Percentiles rank a stretch among this genome's conserved stretches.
These are phyloP conservation scores for Dicrostonyx torquatus DNA, from an alignment of 2,797 vertebrate genomes.

Conservation along the genomic window DNA sequence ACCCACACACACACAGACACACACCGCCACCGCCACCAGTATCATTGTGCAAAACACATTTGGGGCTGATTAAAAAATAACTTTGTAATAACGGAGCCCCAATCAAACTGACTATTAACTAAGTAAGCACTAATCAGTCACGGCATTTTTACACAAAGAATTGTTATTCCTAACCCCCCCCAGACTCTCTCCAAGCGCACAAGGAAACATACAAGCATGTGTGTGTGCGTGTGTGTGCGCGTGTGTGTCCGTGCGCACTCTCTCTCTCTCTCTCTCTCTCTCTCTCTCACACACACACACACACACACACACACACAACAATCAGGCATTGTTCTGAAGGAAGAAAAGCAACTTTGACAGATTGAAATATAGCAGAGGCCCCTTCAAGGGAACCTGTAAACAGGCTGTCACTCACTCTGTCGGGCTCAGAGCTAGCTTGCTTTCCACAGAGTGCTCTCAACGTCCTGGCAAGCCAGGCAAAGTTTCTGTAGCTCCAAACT, in stretches of 20 bases:
- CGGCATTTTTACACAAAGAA: constrained; percentile 91
- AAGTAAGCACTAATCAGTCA: constrained; percentile 82
- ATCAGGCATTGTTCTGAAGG: constrained; percentile 94
- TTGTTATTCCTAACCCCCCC: constrained; percentile 74
- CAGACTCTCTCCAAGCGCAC: constrained; percentile 63
- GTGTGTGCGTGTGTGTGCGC: constrained; percentile 52
- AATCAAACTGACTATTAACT: constrained; percentile 74
- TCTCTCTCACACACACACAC: constrained; percentile 18
- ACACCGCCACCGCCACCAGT: background rate
- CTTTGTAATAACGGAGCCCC: constrained; percentile 73
- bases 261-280: no score
- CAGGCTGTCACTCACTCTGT: constrained; percentile 92
- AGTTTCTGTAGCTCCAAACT: constrained; percentile 85
- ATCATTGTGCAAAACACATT: constrained; percentile 78
- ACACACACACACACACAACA: constrained; percentile 88
- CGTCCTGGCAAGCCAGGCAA: constrained; percentile 86
- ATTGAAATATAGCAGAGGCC: constrained; percentile 95
- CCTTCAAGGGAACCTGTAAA: constrained; percentile 93
- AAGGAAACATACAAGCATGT: constrained; percentile 78
- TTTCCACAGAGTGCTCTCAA: constrained; percentile 87
- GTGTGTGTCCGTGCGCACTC: constrained; percentile 75
- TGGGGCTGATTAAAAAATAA: constrained; percentile 76
- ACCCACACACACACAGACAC: background rate
- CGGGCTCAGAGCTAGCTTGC: constrained; percentile 87
- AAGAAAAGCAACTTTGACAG: constrained; percentile 96